Conservation (phyloP, 2,113 vertebrate genomes). For the Cricetomys ansorgei region DNA sequence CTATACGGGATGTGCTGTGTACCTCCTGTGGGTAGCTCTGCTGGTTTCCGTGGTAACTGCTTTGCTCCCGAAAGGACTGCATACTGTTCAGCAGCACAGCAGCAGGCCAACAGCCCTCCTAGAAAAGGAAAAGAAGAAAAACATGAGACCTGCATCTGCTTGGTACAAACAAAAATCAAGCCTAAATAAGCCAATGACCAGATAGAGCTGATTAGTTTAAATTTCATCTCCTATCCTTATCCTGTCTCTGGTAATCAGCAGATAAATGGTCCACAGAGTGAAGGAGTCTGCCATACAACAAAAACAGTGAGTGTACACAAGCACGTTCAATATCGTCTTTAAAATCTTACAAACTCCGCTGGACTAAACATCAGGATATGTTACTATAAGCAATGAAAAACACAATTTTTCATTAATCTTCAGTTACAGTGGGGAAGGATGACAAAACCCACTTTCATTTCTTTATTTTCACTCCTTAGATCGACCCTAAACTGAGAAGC, state of each 20-base stretch:
- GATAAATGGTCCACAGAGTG: neutral
- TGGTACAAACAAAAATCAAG: neutral
- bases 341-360: neutral
- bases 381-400: neutral
- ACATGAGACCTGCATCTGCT: neutral
- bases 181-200: neutral
- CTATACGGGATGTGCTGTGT: conserved; percentile 86
- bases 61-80: conserved; percentile 93
- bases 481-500: neutral
- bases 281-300: neutral
- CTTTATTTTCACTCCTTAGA: neutral
- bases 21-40: conserved; percentile 90
- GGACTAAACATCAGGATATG: neutral
- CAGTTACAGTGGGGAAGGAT: neutral
- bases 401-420: conserved; percentile 15
- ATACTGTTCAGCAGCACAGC: conserved; percentile 88
- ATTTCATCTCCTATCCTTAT: neutral
- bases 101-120: conserved; percentile 86
- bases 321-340: neutral
- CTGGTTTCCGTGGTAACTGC: conserved; percentile 92
- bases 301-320: neutral
- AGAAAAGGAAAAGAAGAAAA: conserved; percentile 50
- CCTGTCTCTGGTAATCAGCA: conserved; percentile 10
- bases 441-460: neutral
- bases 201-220: neutral